These are phyloP conservation scores for Orchestia grillus DNA, from an alignment of 1,140 invertebrate species.

Conservation along the genomic window DNA sequence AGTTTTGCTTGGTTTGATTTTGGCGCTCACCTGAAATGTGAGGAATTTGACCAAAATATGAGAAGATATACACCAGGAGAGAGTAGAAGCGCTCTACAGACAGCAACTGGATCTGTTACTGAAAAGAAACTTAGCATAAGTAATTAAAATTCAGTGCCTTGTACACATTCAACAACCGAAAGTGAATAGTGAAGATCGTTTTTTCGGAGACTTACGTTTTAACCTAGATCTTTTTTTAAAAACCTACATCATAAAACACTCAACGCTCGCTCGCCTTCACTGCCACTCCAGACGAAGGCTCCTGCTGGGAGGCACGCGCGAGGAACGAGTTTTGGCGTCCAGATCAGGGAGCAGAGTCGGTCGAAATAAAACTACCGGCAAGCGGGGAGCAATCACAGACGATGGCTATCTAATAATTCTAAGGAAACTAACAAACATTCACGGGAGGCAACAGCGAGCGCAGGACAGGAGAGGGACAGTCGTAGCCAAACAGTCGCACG, in stretches of 20 bases:
- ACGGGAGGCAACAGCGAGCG: no score
- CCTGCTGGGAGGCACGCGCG: not conserved
- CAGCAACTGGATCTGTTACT: not conserved
- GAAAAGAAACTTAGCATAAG: not conserved
- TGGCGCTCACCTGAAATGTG: not conserved
- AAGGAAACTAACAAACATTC: not conserved
- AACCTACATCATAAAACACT: not conserved
- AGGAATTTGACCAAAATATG: not conserved
- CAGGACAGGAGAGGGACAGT: not conserved
- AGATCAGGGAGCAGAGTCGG: not conserved
- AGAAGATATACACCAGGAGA: not conserved
- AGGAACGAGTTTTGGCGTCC: not conserved
- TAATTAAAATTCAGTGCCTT: slow-evolving; percentile 15
- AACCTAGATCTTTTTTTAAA: not conserved
- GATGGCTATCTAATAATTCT: not conserved
- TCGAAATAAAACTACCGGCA: not conserved
- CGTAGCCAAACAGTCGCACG: not conserved
- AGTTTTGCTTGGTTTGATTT: not conserved
- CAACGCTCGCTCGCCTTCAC: not conserved
- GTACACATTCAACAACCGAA: slow-evolving; percentile 8
- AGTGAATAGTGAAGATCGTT: not conserved
- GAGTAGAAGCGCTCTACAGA: no score
- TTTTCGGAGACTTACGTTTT: not conserved
- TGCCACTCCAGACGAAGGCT: not conserved
- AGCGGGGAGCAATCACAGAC: not conserved